Base-by-base conservation (phyloP, 2,888 invertebrate species). In the Catocala nupta region DNA sequence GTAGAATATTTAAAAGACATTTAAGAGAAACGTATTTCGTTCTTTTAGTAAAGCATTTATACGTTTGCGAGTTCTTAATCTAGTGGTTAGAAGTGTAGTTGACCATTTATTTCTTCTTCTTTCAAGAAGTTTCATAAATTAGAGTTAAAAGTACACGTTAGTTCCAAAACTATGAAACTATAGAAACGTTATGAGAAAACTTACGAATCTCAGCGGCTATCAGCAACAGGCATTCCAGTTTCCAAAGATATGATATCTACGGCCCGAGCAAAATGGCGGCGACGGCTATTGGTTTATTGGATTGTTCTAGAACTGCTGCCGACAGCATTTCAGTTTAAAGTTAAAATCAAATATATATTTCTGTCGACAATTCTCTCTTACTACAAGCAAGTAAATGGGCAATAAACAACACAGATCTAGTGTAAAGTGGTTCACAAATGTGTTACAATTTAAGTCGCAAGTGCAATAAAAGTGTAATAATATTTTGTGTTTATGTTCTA, bases 201-300 rank as follows among this genome's bases (percentile, higher is more conserved):
- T 65, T 62, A 13, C 34, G 5, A 65, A 59, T 57, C 50, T 54
- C 59, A 59, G 59, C 45, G 44, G 44, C 12, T 51, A 55, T 56
- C 57, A 48, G 8, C 33, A 60, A 25, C 55, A 60, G 43, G 34
- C 55, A 49, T 13, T 44, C 36, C 54, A 51, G 62, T 64, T 54
- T 53, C 36, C 43, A 64, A 62, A 61, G 69, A 65, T 71, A 67
- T 68, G 45, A 64, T 65, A 61, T 70, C 70, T 59, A 11, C 3
- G 49, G 51, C 13, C 59, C 47, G 59, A 65, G 65, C 62, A 63
- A 63, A 68, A 55, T n/a, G 53, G 8, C 16, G 55, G 48, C 47
- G 63, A 68, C 57, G 49, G n/a, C 45, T 59, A 75, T 64, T 62
- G 63, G 61, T 65, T 73, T 75, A 75, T 72, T 70, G 61, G 59